Base-by-base conservation (phyloP, 2,113 vertebrate species). In the Perca schrenkii region DNA sequence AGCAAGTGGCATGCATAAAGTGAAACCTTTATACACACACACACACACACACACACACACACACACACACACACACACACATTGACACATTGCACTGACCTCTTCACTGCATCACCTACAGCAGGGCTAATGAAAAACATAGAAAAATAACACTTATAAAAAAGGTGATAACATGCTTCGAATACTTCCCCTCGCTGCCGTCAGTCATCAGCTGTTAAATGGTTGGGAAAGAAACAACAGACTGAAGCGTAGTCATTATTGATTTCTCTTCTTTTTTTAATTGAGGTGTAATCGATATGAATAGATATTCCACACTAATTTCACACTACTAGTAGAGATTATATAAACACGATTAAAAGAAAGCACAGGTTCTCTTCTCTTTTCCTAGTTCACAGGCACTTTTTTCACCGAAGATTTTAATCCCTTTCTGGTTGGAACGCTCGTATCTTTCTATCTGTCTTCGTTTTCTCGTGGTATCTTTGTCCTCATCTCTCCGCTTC, bases 171-270 rank as follows among this genome's bases (percentile, higher is more conserved):
- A 85, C 76, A 81, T 72, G 82, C 77, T 86, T 86, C 40, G 74
- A 22, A 69, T 57, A 19, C 19, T 31, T 74, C 57, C 34, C 62
- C 34, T 75, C 60, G 13, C 4, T 66, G 66, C 54, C 34, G 1
- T 70, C 74, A 52, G 74, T 76, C 73, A 85, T 90, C 90, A 83
- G 78, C 70, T 83, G 83, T 85, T 70, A 66, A 84, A 89, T 83
- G 74, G 54, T 4, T 68, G 15, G 66, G 70, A 79, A 80, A 76
- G 76, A 79, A 65, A 86, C 40, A 67, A 50, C 53, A 13, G 49
- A 70, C 54, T 62, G 62, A 80, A 87, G 74, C 46, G 6, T 16
- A 21, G 67, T 71, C 22, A 53, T 79, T 47, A 80, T 79, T 54
- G 54, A 72, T 60, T 25, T 79, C 50, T 72, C 53, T 21, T 61